A percentile compares a stretch with the other conserved stretches of the same genome.
These are phyloP conservation scores for Coryphaenoides rupestris DNA, from an alignment of 2,113 vertebrate species.

Conservation along the genomic window DNA sequence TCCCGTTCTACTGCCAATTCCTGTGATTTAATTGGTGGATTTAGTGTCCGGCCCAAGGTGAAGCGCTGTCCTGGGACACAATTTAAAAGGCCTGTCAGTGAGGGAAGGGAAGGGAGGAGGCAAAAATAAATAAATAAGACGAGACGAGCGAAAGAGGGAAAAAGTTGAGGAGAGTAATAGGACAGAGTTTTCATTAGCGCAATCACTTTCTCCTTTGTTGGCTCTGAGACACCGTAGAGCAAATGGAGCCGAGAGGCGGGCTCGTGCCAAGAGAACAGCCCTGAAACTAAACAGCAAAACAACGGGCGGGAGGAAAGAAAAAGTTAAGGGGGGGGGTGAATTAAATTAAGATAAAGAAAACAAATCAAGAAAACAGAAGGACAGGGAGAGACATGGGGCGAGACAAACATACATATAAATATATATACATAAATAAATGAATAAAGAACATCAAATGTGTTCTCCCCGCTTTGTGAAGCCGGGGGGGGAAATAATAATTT, in stretches of 20 bases:
- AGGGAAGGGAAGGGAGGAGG: conserved; percentile 9
- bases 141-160: background rate
- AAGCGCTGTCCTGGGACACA: conserved; percentile 55
- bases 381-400: background rate
- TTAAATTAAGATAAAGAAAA: background rate
- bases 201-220: background rate
- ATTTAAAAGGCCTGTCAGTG: conserved; percentile 52
- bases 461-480: background rate
- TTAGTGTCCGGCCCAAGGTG: conserved; percentile 61
- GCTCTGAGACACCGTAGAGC: no score
- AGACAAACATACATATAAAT: background rate
- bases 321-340: no score
- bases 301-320: background rate
- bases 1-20: conserved; percentile 51
- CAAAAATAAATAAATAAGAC: background rate
- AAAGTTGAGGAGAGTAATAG: background rate
- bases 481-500: no score
- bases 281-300: conserved; percentile 4
- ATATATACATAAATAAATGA: no score
- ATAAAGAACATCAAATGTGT: background rate
- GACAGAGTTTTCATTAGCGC: conserved; percentile 22
- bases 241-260: no score
- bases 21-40: conserved; percentile 65
- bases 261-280: no score
- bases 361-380: background rate